Evolutionary conservation across 2,113 vertebrate species (phyloP).

Genomic region (Oenanthe oenanthe): DNA sequence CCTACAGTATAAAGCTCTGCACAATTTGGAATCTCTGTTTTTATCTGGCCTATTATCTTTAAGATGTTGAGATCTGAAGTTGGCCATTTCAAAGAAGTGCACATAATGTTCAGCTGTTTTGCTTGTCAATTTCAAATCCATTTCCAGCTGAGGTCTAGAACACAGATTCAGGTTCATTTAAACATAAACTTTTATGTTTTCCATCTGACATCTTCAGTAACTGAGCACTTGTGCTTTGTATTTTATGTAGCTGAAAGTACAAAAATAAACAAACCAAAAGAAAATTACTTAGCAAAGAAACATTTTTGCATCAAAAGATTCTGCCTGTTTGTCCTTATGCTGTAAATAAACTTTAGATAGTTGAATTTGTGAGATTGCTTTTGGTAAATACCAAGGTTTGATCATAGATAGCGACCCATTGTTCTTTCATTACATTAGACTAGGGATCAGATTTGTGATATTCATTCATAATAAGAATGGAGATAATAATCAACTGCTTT

Average conservation of each 20-base stretch:
- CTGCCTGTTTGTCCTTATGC: background rate
- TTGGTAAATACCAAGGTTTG: background rate
- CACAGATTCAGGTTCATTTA: conserved; percentile 13
- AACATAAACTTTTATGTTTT: conserved; percentile 49
- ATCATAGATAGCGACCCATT: background rate
- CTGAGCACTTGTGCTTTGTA: background rate
- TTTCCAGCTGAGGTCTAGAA: conserved; percentile 49
- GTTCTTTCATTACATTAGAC: background rate
- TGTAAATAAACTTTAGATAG: conserved; percentile 11
- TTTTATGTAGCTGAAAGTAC: conserved; percentile 4
- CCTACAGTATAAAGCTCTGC: background rate
- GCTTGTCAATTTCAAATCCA: conserved; percentile 32
- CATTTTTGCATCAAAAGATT: background rate
- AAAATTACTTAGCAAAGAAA: background rate
- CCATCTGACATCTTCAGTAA: background rate
- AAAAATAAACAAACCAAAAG: background rate
- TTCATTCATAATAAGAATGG: background rate
- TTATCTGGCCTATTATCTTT: conserved; percentile 18
- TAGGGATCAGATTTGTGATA: background rate
- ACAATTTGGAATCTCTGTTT: background rate
- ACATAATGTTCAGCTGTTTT: background rate
- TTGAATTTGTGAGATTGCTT: background rate
- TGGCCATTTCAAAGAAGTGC: background rate
- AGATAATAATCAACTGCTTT: background rate
- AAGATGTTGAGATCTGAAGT: conserved; percentile 9